Conservation (phyloP, 2,888 invertebrate genomes). For the Ariolimax columbianus region DNA sequence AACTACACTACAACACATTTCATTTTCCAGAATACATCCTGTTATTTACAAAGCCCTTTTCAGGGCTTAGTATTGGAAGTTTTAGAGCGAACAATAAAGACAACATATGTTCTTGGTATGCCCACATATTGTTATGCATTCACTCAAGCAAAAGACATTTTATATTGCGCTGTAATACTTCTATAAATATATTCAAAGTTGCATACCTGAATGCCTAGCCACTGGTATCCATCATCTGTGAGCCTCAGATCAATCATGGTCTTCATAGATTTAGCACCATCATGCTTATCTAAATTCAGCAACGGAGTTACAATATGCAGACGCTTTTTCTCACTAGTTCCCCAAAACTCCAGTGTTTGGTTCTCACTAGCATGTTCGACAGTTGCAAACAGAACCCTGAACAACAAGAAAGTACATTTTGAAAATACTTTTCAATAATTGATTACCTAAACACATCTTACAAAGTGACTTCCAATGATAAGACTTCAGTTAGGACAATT, state of each 20-base stretch:
- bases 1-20: too few relatives aligned
- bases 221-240: slow-evolving; percentile 39
- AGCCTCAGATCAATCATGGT: slow-evolving; percentile 55
- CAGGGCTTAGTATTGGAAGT: too few relatives aligned
- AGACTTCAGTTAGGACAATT: too few relatives aligned
- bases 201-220: slow-evolving; percentile 47
- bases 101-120: too few relatives aligned
- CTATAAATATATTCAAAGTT: neutral
- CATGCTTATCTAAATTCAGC: slow-evolving; percentile 52
- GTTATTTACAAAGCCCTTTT: too few relatives aligned
- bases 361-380: slow-evolving; percentile 62
- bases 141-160: too few relatives aligned
- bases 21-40: too few relatives aligned
- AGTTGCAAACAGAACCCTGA: slow-evolving; percentile 79
- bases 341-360: slow-evolving; percentile 63
- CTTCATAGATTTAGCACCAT: slow-evolving; percentile 59
- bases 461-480: too few relatives aligned
- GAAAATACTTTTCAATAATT: neutral
- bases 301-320: slow-evolving; percentile 54
- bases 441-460: too few relatives aligned
- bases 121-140: too few relatives aligned
- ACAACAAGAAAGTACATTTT: slow-evolving; percentile 78
- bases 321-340: slow-evolving; percentile 57
- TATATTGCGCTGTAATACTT: too few relatives aligned
- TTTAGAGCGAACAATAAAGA: too few relatives aligned